Evolutionary conservation across 2,888 invertebrate species (phyloP).

Genomic region (Neoascia interrupta): DNA sequence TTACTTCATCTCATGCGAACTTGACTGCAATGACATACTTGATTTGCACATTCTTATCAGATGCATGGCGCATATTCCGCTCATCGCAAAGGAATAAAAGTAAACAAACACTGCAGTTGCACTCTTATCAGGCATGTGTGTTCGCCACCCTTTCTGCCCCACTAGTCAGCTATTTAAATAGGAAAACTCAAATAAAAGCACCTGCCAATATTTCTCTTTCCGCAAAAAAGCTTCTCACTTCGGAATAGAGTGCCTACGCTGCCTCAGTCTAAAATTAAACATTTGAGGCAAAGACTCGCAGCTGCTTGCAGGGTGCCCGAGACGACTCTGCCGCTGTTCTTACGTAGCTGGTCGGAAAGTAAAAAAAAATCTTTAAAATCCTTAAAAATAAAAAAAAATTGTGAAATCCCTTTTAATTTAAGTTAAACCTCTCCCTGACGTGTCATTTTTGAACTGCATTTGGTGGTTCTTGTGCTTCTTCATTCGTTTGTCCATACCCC

Average conservation of each 20-base stretch:
- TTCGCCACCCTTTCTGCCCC: not conserved
- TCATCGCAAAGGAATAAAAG: constrained; percentile 20
- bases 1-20: constrained; percentile 11
- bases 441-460: constrained; percentile 1
- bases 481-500: not conserved
- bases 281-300: constrained; percentile 67
- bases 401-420: not conserved
- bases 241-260: constrained; percentile 31
- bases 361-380: constrained; percentile 31
- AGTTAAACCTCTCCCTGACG: constrained; percentile 5
- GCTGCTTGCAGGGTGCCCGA: constrained; percentile 62
- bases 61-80: constrained; percentile 63
- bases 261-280: constrained; percentile 66
- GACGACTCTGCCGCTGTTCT: constrained; percentile 63
- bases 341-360: constrained; percentile 66
- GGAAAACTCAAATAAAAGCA: constrained; percentile 48
- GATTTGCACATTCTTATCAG: constrained; percentile 14
- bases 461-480: not conserved
- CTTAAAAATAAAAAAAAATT: constrained; percentile 7
- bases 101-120: constrained; percentile 60
- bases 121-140: constrained; percentile 45
- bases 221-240: constrained; percentile 45
- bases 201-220: constrained; percentile 13
- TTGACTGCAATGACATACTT: not conserved
- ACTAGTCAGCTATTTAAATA: constrained; percentile 1